Base-by-base conservation (phyloP, 2,113 vertebrate species). In the Agapornis roseicollis region DNA sequence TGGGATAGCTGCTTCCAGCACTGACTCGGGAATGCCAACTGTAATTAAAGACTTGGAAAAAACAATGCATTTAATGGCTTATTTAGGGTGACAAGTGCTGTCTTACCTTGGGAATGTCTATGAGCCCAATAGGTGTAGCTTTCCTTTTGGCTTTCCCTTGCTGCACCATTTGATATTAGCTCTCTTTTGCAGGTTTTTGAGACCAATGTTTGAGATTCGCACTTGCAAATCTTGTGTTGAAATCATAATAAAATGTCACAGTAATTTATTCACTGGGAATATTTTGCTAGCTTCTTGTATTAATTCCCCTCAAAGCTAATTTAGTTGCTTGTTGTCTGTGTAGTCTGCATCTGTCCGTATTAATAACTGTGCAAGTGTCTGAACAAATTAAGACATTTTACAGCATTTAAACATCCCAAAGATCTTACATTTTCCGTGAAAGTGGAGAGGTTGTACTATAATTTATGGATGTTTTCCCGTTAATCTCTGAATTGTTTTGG, bases 351-450 rank as follows among this genome's bases (percentile, higher is more conserved):
- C 84, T 95, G 95, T 93, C 94, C 93, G 23, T 94, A 87, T 66
- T 90, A 95, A 95, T 97, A 96, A 93, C 4, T 53, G 85, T 91
- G 63, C 77, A 85, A 96, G 41, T 74, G 66, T 85, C 89, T 89
- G 93, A 96, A 94, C 76, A 96, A 93, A 97, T 96, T 82, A 96
- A 96, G 89, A 95, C 93, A 91, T 96, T 96, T 94, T 74, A 80
- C 82, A 96, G 82, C 80, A 89, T 91, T 96, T 97, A 94, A 92
- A 71, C 92, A 94, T 90, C 88, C 82, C 89, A 90, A 86, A 88
- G 93, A 91, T 84, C 88, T 91, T 86, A 71, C 64, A 82, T 87
- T 90, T 95, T 79, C 80, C 0, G 5, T 55, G 64, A 93, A 95
- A 90, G 66, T 72, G 49, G n/a, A 90, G 90, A 96, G 72, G 49